Base-by-base conservation (phyloP, 2,797 vertebrate genomes). In the Enoplosus armatus region DNA sequence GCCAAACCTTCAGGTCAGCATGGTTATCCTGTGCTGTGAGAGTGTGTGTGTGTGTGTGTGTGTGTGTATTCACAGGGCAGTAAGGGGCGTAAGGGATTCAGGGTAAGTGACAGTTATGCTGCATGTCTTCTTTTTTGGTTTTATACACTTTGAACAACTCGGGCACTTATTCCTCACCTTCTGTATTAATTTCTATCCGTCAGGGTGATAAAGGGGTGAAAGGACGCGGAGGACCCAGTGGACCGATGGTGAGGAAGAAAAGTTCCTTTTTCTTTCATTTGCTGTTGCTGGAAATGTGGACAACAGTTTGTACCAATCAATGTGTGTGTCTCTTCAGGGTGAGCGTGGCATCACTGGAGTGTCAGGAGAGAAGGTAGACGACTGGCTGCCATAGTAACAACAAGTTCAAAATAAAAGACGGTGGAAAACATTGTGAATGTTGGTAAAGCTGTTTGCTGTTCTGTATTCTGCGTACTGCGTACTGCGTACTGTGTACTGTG, bases 171-270 rank as follows among this genome's bases (percentile, higher is more conserved):
- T 26, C 29, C 6, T 70, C 14, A 8, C 48, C 8, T n/a, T 50
- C 16, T 47, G 35, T 22, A 5, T 45, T 24, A 41, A 24, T 66
- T 65, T n/a, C 12, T 45, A 0, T 47, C 35, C 12, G 4, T 77
- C 18, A 92, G 90, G 93, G 92, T 0, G 64, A 89, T 15, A 69
- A 80, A 62, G 91, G 93, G 11, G 8, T 18, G 31, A 88, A 72
- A 78, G 89, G 89, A 51, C 27, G 8, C 16, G 45, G 50, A 48
- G 90, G 92, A 55, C 4, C 5, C 1, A 2, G 20, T 0, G 92
- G 89, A 71, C 77, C 80, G 4, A 82, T 2, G 85, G 93, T 93
- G 27, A 85, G 80, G 61, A 50, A n/a, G 39, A 22, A 5, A 1
- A 5, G 1, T 3, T 1, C 1, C 0, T 2, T 24, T n/a, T 6